Base-by-base conservation (phyloP, 2,888 invertebrate species). In the Crossocerus cetratus region DNA sequence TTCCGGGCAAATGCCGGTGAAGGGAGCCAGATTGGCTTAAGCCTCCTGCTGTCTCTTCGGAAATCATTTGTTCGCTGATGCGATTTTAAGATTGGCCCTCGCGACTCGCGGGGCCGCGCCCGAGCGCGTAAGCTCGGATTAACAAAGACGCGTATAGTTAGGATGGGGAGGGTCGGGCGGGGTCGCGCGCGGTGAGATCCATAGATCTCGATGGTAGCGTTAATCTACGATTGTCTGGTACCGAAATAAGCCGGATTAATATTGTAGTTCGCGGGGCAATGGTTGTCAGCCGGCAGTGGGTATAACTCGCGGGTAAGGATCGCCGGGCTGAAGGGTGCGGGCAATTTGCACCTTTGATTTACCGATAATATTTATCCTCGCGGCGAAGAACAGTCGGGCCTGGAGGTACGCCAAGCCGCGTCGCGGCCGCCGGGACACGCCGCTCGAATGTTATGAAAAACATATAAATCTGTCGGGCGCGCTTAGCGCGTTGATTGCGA, bases 361-460 rank as follows among this genome's bases (percentile, higher is more conserved):
- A 49, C 64, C 64, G 78, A 84, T 82, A 83, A 85, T 84, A 84
- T 84, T 85, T 84, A 79, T 81, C 65, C 74, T 55, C 54, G 72
- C 67, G 69, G 44, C 32, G 58, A 42, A 72, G 66, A 82, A 83
- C 81, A 80, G 79, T 77, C 77, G 73, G 71, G 59, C 49, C 78
- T 85, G 84, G 84, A 85, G 68, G 57, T 14, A 62, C 21, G 84
- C 84, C 84, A 83, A 81, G 55, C 23, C 65, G 44, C 42, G 42
- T 58, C 16, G n/a, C 23, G 23, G 49, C 45, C 16, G 11, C 61
- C 43, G 23, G 60, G 49, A 60, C 60, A 60, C 65, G 69, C 60
- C n/a, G n/a, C 65, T 42, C 56, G 22, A 56, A 55, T 49, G 21
- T 54, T 58, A 49, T 53, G 57, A 71, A 66, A 61, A 67, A 65